Conservation (phyloP, 2,888 invertebrate genomes). For the Drosophila algonquin region DNA sequence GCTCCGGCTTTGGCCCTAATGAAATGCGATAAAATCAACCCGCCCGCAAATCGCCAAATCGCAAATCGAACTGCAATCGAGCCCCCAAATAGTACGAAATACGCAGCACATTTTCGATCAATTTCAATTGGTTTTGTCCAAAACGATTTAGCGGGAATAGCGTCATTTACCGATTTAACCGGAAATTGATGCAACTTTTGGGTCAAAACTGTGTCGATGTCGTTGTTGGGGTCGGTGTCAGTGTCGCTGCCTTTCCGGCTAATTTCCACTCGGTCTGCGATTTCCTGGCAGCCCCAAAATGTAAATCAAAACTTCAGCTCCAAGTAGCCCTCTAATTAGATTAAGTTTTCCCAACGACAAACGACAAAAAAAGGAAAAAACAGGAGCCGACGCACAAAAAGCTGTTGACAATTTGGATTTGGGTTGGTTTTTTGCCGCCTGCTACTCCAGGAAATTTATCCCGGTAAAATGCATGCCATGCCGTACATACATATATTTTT, state of each 20-base stretch:
- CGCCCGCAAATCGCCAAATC: not conserved
- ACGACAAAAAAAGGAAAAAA: constrained; percentile 13
- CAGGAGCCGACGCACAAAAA: constrained; percentile 31
- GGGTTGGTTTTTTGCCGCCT: constrained; percentile 38
- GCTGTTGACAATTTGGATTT: constrained; percentile 63
- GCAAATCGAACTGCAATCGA: constrained; percentile 46
- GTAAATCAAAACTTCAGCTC: constrained; percentile 68
- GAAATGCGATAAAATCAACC: constrained; percentile 68
- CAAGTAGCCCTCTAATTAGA: constrained; percentile 66
- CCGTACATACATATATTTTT: constrained; percentile 42
- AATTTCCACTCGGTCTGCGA: constrained; percentile 30
- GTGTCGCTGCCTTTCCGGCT: constrained; percentile 34
- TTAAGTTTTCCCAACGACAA: constrained; percentile 45
- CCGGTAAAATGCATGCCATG: not conserved
- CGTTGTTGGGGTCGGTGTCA: constrained; percentile 10
- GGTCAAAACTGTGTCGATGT: constrained; percentile 25
- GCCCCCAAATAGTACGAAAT: constrained; percentile 51
- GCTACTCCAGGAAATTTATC: constrained; percentile 1
- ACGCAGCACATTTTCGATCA: constrained; percentile 50
- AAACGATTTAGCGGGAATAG: not conserved
- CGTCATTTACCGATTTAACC: constrained; percentile 46
- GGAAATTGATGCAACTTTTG: constrained; percentile 65
- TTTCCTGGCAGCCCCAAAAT: constrained; percentile 52
- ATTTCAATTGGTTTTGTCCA: constrained; percentile 55
- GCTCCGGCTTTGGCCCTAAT: constrained; percentile 50